Evolutionary conservation across 2,888 invertebrate genomes (phyloP).

Genomic region (Chrysina gloriosa): DNA sequence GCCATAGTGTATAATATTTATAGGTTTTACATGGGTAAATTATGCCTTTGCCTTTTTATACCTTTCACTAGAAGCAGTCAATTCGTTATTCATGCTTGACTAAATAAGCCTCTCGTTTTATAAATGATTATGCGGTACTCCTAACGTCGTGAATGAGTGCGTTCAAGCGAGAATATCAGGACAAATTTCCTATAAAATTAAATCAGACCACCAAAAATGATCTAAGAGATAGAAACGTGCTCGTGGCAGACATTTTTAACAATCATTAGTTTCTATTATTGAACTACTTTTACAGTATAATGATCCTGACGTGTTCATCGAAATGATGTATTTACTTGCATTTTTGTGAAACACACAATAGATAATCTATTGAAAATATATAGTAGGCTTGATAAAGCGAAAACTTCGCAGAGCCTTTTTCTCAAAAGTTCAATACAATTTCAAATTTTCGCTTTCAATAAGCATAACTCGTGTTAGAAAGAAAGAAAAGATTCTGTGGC

Average conservation of each 20-base stretch:
- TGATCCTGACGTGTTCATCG: too few relatives aligned
- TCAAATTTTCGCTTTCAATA: too few relatives aligned
- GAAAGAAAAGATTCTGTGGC: too few relatives aligned
- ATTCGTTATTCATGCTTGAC: conserved; percentile 27
- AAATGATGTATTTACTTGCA: too few relatives aligned
- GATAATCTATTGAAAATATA: too few relatives aligned
- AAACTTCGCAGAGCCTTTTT: too few relatives aligned
- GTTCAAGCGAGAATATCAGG: background rate
- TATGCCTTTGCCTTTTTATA: background rate
- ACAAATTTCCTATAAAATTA: background rate
- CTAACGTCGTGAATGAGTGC: background rate
- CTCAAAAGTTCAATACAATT: too few relatives aligned
- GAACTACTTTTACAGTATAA: too few relatives aligned
- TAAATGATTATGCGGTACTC: conserved; percentile 2
- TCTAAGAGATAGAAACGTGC: background rate
- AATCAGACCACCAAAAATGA: conserved; percentile 8
- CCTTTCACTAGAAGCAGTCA: conserved; percentile 19
- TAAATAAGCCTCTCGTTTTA: conserved; percentile 7
- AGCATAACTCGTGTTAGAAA: too few relatives aligned
- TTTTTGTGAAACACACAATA: too few relatives aligned
- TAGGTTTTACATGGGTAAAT: background rate
- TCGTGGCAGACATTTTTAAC: background rate
- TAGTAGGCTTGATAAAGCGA: too few relatives aligned
- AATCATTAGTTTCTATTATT: background rate
- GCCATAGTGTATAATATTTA: background rate